A percentile compares a stretch with the other conserved stretches of the same genome.
These are phyloP conservation scores for Periphyllus acericola DNA, from an alignment of 2,888 invertebrate genomes.

Conservation along the genomic window DNA sequence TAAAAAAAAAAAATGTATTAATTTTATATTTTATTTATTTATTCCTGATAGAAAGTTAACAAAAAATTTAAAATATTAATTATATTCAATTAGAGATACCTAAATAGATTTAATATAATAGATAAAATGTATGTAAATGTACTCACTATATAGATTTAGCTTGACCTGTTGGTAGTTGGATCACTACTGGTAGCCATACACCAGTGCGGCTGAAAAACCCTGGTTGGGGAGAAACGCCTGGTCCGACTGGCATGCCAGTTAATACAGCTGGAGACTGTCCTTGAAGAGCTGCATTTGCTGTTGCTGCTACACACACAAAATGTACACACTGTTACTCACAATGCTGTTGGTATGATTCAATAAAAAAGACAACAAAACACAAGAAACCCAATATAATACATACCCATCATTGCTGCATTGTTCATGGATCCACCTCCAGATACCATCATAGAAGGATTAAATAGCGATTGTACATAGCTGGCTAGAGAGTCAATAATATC, in stretches of 20 bases:
- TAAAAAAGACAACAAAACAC: background rate
- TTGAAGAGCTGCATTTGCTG: conserved; percentile 66
- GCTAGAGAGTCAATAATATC: conserved; percentile 95
- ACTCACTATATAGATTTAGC: conserved; percentile 92
- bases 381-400: background rate
- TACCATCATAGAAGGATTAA: conserved; percentile 70
- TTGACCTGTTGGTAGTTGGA: conserved; percentile 84
- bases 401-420: conserved; percentile 21
- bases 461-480: conserved; percentile 91
- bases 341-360: background rate
- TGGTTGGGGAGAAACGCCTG: conserved; percentile 85
- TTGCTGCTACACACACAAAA: background rate
- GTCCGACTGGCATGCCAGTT: conserved; percentile 70
- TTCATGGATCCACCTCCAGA: conserved; percentile 35
- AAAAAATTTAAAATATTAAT: background rate
- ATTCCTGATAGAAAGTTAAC: background rate
- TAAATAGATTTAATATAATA: background rate
- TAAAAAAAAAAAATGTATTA: background rate
- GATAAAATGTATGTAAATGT: background rate
- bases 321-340: background rate
- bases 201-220: conserved; percentile 94
- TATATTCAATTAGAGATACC: background rate
- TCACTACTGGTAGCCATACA: conserved; percentile 89
- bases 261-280: conserved; percentile 75
- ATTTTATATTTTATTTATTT: background rate